Evolutionary conservation across 2,888 invertebrate species (phyloP), one percentile per base, ranked within the genome.

Genomic region (Cartodere bifasciata): DNA sequence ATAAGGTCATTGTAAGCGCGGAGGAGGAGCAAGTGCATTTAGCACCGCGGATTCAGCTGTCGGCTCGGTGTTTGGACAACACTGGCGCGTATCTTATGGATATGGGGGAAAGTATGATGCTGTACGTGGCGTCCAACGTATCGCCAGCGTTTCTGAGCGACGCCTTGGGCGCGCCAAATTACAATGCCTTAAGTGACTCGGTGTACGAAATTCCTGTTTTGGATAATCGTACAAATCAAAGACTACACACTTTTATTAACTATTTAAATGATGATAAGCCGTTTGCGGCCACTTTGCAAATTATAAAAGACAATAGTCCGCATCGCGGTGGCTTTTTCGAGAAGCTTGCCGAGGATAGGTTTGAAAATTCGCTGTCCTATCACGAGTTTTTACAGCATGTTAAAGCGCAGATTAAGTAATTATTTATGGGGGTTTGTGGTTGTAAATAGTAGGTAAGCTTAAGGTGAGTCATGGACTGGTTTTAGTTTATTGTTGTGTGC

Each of bases 341-440:
- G 52, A 76, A 79, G 48, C 71, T 98, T 50, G 72, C 94, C 27
- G 97, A 98, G 60, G 98, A 98, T 63, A 71, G 94, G 50, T 78
- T 85, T 39, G 97, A 98, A 58, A 83, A 84, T 34, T 80, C 88
- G 31, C 78, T 92, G 64, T 91, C 92, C 44, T 97, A 97, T 67
- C 87, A 90, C 62, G 97, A 98, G 72, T 98, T 98, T 67, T 70
- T 98, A 59, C 94, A 97, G 63, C 91, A 94, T 66, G 68, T 91
- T 48, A 84, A 87, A 63, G 73, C 73, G 49, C 84, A 86, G 68
- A 76, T 90, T 63, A 88, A 88, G 72, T 88, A 80, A 41, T 37
- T 29, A n/a, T n/a, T n/a, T n/a, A n/a, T n/a, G n/a, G n/a, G n/a
- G n/a, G n/a, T n/a, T n/a, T n/a, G n/a, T n/a, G n/a, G n/a, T n/a